These are phyloP conservation scores for Gari tellinella DNA, from an alignment of 2,888 invertebrate genomes.

Conservation along the genomic window DNA sequence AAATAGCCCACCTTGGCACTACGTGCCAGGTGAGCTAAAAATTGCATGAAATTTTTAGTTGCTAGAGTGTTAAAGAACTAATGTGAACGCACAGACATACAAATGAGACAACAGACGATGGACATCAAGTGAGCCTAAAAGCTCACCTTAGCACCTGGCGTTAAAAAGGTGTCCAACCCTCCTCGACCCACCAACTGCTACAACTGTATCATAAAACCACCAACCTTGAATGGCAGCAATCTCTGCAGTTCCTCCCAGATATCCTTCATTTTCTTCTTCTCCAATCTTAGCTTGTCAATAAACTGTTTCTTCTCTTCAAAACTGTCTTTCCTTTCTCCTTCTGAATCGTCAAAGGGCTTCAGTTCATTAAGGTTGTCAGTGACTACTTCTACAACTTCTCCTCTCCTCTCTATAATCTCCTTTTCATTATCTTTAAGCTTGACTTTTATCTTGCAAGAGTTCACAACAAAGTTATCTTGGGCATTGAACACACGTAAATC, in stretches of 20 bases:
- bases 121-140: no score
- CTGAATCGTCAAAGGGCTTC: neutral
- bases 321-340: neutral
- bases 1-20: no score
- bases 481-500: slow-evolving; percentile 65
- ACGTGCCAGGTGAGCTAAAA: no score
- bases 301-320: neutral
- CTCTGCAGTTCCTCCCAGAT: slow-evolving; percentile 32
- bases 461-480: slow-evolving; percentile 74
- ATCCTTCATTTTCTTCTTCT: slow-evolving; percentile 32
- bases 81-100: no score
- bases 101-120: no score
- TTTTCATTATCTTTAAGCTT: slow-evolving; percentile 24
- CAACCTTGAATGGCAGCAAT: slow-evolving; percentile 61
- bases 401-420: neutral
- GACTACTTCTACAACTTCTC: slow-evolving; percentile 1
- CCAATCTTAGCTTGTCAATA: slow-evolving; percentile 14
- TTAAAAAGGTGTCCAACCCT: no score
- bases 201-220: no score
- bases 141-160: no score
- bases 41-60: no score
- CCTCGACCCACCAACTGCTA: no score
- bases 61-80: no score
- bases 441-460: slow-evolving; percentile 58
- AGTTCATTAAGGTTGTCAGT: neutral